A percentile compares a stretch with the other conserved stretches of the same genome.
phyloP scores from a whole-genome alignment of 2,113 vertebrate species.

The Hemicordylus capensis region DNA sequence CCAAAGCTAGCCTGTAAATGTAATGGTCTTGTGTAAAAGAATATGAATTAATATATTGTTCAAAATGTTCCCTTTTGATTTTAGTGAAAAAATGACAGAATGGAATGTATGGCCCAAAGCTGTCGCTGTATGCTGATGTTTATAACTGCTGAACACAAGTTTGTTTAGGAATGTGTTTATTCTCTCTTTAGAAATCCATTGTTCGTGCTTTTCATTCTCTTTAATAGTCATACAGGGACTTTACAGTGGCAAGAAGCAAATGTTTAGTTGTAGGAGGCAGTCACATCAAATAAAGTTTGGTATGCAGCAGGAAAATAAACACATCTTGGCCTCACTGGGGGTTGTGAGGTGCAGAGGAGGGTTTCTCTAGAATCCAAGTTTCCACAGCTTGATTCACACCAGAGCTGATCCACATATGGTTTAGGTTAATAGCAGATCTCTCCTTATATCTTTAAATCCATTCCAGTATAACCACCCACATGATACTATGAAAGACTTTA shows the following conservation, averaged over 20 bases:
- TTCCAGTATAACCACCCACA: background rate
- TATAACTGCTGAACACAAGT: background rate
- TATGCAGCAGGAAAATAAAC: background rate
- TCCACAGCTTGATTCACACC: conserved; percentile 9
- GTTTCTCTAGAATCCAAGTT: rapidly evolving
- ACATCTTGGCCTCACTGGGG: background rate
- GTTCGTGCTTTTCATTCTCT: background rate
- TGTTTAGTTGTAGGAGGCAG: background rate
- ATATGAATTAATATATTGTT: background rate
- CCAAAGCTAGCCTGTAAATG: background rate
- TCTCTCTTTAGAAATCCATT: too few species aligned
- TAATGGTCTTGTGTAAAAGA: background rate
- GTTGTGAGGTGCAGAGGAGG: conserved; percentile 14
- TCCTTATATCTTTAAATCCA: background rate
- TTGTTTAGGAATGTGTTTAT: background rate
- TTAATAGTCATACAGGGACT: background rate
- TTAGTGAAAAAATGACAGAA: background rate
- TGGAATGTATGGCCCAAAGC: background rate
- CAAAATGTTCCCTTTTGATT: background rate
- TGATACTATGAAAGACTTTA: background rate
- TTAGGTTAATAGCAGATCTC: background rate
- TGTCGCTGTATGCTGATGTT: background rate
- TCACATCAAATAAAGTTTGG: background rate
- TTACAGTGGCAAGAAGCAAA: background rate
- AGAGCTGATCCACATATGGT: background rate